Conservation (phyloP, 2,113 vertebrate species). For the Ageneiosus marmoratus region DNA sequence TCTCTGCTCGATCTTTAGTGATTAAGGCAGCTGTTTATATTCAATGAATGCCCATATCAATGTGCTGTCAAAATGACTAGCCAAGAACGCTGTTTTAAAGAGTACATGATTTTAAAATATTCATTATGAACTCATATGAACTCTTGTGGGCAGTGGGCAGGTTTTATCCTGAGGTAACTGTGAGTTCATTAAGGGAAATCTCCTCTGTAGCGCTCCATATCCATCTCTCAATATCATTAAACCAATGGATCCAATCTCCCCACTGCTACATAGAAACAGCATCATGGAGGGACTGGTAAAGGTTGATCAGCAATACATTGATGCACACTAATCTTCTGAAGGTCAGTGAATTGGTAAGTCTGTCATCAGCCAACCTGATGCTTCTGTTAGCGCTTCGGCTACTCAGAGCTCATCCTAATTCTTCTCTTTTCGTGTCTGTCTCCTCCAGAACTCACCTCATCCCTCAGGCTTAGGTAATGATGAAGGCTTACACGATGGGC, state of each 20-base stretch:
- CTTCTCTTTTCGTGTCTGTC: not conserved
- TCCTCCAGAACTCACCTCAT: not conserved
- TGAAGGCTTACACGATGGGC: not conserved
- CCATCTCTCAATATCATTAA: not conserved
- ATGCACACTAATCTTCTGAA: constrained; percentile 42
- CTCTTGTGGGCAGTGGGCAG: not conserved
- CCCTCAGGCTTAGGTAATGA: constrained; percentile 2
- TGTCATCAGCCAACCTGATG: constrained; percentile 20
- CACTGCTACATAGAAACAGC: constrained; percentile 2
- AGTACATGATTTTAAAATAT: not conserved
- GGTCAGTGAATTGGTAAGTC: constrained; percentile 44
- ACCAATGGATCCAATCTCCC: constrained; percentile 16
- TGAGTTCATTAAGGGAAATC: not conserved
- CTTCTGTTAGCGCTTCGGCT: not conserved
- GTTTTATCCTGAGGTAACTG: not conserved
- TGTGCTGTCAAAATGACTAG: not conserved
- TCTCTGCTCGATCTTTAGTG: not conserved
- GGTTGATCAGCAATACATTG: constrained; percentile 9
- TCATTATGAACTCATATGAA: not conserved
- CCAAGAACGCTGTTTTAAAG: too few relatives aligned
- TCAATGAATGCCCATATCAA: not conserved
- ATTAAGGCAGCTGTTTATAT: not conserved
- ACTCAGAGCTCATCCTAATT: not conserved
- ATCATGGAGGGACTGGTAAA: not conserved
- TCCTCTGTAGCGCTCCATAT: too few relatives aligned